A percentile compares a stretch with the other conserved stretches of the same genome.
Conservation (phyloP, 2,888 invertebrate genomes). For the Epinotia brunnichana region DNA sequence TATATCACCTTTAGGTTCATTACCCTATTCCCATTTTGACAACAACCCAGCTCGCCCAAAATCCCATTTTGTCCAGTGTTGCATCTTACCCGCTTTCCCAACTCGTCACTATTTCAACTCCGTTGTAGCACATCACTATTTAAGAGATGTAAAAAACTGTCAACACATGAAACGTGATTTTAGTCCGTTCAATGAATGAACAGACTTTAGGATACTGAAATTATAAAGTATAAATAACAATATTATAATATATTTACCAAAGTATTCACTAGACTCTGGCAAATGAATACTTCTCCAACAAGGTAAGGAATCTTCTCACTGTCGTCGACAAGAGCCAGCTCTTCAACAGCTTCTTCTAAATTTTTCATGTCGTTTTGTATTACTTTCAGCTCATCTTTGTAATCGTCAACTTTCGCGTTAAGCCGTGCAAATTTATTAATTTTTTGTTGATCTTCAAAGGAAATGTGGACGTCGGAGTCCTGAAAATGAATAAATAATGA, state of each 20-base stretch:
- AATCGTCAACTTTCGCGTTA: conserved; percentile 95
- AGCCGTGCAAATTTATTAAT: conserved; percentile 98
- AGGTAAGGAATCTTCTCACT: conserved; percentile 90
- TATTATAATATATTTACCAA: conserved; percentile 78
- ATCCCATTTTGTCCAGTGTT: too few species aligned
- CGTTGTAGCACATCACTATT: too few species aligned
- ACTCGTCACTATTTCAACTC: too few species aligned
- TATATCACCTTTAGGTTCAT: too few species aligned
- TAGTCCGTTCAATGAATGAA: too few species aligned
- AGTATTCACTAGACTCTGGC: conserved; percentile 89
- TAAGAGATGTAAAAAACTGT: too few species aligned
- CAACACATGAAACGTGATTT: too few species aligned
- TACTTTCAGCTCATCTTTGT: conserved; percentile 92
- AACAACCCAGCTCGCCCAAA: too few species aligned
- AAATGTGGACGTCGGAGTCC: conserved; percentile 97
- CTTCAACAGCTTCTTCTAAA: conserved; percentile 95
- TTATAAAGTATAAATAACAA: background rate
- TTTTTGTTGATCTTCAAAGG: conserved; percentile 98
- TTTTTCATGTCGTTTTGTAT: conserved; percentile 96
- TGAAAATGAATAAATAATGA: conserved; percentile 58
- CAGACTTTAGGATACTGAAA: background rate
- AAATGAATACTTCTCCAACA: conserved; percentile 95
- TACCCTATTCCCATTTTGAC: too few species aligned
- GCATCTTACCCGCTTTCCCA: too few species aligned
- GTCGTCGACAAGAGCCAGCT: conserved; percentile 91